These are phyloP conservation scores for Chaitophorus viminalis DNA, from an alignment of 2,888 invertebrate genomes.

Conservation along the genomic window DNA sequence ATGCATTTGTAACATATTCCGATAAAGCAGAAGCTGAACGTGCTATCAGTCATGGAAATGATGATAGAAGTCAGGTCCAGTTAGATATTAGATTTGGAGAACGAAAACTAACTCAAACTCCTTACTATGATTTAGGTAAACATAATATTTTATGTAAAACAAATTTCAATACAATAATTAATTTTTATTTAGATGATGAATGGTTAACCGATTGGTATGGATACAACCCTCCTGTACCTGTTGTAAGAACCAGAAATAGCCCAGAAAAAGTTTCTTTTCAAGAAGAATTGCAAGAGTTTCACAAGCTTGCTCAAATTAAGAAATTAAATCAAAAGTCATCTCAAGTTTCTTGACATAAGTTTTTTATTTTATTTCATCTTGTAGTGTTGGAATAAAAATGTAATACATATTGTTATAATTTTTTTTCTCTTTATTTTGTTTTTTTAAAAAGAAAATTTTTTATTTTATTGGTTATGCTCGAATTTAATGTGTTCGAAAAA, in stretches of 20 bases:
- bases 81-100: slow-evolving; percentile 56
- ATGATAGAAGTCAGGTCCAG: slow-evolving; percentile 37
- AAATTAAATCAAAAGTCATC: slow-evolving; percentile 50
- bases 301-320: slow-evolving; percentile 50
- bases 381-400: slow-evolving; percentile 53
- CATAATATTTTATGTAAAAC: background rate
- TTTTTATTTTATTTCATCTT: slow-evolving; percentile 49
- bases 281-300: slow-evolving; percentile 56
- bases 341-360: slow-evolving; percentile 50
- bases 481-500: background rate
- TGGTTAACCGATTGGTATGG: slow-evolving; percentile 56
- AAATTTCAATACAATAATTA: background rate
- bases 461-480: background rate
- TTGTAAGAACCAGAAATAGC: background rate
- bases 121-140: slow-evolving; percentile 54
- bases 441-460: slow-evolving; percentile 15
- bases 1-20: slow-evolving; percentile 56
- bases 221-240: slow-evolving; percentile 15
- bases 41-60: slow-evolving; percentile 57
- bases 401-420: slow-evolving; percentile 44
- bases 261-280: slow-evolving; percentile 28
- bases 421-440: background rate
- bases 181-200: slow-evolving; percentile 46
- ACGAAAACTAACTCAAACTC: slow-evolving; percentile 51
- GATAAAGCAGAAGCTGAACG: slow-evolving; percentile 36